These are phyloP conservation scores for Periophthalmodon schlosseri DNA, from an alignment of 2,113 vertebrate genomes.

Conservation along the genomic window DNA sequence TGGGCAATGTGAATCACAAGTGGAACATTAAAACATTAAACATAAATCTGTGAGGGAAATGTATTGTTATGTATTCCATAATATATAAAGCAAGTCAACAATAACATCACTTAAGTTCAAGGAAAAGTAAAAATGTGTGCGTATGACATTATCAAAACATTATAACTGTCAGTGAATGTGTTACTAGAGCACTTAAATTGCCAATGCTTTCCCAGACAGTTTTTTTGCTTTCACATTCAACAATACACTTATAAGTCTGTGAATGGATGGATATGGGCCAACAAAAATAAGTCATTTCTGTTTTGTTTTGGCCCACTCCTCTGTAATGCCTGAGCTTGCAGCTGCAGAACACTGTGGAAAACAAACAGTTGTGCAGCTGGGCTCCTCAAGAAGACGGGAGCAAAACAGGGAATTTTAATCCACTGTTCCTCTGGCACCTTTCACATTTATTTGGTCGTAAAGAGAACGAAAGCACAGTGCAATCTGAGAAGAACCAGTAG, in stretches of 20 bases:
- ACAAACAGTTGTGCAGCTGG: slow-evolving; percentile 80
- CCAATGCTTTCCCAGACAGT: slow-evolving; percentile 49
- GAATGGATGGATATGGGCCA: slow-evolving; percentile 60
- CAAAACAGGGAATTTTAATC: slow-evolving; percentile 81
- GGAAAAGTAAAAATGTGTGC: background rate
- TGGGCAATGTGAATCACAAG: background rate
- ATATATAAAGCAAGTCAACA: no score
- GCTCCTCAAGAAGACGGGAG: slow-evolving; percentile 70
- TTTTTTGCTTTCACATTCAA: slow-evolving; percentile 53
- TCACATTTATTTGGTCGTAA: slow-evolving; percentile 81
- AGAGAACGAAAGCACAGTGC: slow-evolving; percentile 69
- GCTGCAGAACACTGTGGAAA: slow-evolving; percentile 75
- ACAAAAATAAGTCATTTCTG: slow-evolving; percentile 72
- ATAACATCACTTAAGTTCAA: no score
- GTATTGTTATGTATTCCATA: no score
- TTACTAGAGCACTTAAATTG: slow-evolving; percentile 28
- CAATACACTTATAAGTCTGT: slow-evolving; percentile 66
- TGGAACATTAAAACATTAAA: background rate
- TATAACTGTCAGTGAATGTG: background rate
- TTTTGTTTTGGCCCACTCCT: slow-evolving; percentile 68
- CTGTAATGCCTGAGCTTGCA: slow-evolving; percentile 64
- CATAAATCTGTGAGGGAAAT: no score
- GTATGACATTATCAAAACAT: background rate
- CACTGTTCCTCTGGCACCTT: slow-evolving; percentile 73
- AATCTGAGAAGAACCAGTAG: slow-evolving; percentile 64